Evolutionary conservation across 2,888 invertebrate genomes (phyloP).

Genomic region (Ophion obscuratus): DNA sequence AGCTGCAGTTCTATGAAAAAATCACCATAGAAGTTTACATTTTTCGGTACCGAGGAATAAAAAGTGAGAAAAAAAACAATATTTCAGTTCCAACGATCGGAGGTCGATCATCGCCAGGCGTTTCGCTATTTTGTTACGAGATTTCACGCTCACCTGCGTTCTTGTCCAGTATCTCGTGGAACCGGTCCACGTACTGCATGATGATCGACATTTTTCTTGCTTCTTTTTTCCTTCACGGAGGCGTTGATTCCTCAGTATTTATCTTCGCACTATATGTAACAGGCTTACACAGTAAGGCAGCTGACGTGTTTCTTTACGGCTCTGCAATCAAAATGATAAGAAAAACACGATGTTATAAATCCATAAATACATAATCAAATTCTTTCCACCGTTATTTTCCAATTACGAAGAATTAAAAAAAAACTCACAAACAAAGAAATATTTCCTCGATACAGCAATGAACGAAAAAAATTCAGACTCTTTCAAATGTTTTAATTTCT

Average conservation of each 20-base stretch:
- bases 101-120: not conserved
- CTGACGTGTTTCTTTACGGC: slow-evolving; percentile 33
- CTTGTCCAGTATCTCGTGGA: slow-evolving; percentile 92
- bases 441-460: not conserved
- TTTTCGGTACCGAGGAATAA: not conserved
- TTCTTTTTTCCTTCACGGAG: slow-evolving; percentile 51
- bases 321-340: slow-evolving; percentile 54
- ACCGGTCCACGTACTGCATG: slow-evolving; percentile 91
- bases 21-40: not conserved
- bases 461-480: not conserved
- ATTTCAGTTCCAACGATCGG: not conserved
- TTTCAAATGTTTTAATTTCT: no score
- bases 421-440: not conserved
- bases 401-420: not conserved
- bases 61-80: not conserved
- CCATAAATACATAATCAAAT: not conserved
- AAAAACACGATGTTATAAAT: slow-evolving; percentile 15
- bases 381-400: not conserved
- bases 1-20: not conserved
- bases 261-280: slow-evolving; percentile 23
- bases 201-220: slow-evolving; percentile 89
- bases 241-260: slow-evolving; percentile 39
- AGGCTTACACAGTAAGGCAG: slow-evolving; percentile 15
- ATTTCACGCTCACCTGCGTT: slow-evolving; percentile 90
- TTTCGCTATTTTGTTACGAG: slow-evolving; percentile 8